phyloP scores from a whole-genome alignment of 2,797 vertebrate species.

The Selene dorsalis region DNA sequence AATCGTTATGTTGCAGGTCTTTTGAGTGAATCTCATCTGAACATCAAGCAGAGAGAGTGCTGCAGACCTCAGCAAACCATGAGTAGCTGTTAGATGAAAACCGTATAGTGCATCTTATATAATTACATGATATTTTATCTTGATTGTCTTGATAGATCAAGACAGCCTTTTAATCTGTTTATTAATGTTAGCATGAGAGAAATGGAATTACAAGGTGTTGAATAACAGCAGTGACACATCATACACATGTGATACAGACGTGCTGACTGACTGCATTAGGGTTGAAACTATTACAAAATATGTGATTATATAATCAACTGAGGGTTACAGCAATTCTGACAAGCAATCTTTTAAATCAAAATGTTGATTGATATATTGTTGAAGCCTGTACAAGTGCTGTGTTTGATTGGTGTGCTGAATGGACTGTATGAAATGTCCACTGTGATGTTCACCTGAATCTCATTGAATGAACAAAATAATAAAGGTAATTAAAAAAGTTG shows the following conservation, averaged over 20 bases:
- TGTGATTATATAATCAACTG: neutral
- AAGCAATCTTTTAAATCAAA: too few relatives aligned
- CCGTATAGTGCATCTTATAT: neutral
- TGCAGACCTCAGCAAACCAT: neutral
- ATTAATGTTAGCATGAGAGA: neutral
- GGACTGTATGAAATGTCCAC: neutral
- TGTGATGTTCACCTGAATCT: neutral
- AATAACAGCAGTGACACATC: neutral
- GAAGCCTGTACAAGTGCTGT: neutral
- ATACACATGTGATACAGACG: neutral
- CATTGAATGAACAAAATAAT: neutral
- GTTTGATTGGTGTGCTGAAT: neutral
- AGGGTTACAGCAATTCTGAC: neutral
- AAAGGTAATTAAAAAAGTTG: slow-evolving; percentile 1
- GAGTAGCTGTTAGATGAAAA: neutral
- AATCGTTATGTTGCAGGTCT: neutral
- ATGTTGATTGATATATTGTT: neutral
- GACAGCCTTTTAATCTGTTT: neutral
- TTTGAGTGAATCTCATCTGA: neutral
- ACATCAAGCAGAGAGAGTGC: neutral
- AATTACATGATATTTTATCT: neutral
- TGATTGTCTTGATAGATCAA: neutral
- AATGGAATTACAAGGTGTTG: neutral
- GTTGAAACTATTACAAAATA: neutral
- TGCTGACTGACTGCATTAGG: neutral